Conservation (phyloP, 2,888 invertebrate genomes). For the Parascotia fuliginaria region DNA sequence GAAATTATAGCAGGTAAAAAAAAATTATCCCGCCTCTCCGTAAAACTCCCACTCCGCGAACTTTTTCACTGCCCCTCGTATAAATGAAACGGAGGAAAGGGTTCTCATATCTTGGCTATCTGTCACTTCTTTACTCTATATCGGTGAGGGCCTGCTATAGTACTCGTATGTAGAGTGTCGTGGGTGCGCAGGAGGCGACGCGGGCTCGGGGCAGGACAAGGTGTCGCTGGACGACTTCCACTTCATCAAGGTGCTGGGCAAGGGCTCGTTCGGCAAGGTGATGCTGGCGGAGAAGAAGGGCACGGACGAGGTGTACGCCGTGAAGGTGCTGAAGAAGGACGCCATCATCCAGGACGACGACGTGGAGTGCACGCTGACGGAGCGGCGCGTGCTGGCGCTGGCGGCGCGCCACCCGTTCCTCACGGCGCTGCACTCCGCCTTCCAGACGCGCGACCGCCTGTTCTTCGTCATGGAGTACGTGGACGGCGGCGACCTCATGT, state of each 20-base stretch:
- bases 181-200: conserved; percentile 45
- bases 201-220: conserved; percentile 72
- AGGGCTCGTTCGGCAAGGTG: conserved; percentile 99
- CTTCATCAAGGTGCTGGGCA: conserved; percentile 99
- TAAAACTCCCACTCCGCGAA: no score
- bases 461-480: conserved; percentile 99
- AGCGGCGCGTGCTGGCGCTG: conserved; percentile 97
- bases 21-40: no score
- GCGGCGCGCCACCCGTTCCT: conserved; percentile 99
- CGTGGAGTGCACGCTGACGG: conserved; percentile 99
- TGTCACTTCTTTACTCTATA: no score
- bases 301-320: conserved; percentile 95
- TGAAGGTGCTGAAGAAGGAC: conserved; percentile 97
- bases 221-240: conserved; percentile 95
- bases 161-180: not conserved
- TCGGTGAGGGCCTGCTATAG: no score
- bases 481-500: conserved; percentile 98
- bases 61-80: no score
- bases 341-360: conserved; percentile 99
- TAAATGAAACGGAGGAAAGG: no score
- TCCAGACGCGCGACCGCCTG: conserved; percentile 97
- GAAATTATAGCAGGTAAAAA: no score
- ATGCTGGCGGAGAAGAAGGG: conserved; percentile 98
- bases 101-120: no score
- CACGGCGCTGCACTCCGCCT: conserved; percentile 98